Conservation (phyloP, 2,113 vertebrate genomes). For the Oreochromis aureus region DNA sequence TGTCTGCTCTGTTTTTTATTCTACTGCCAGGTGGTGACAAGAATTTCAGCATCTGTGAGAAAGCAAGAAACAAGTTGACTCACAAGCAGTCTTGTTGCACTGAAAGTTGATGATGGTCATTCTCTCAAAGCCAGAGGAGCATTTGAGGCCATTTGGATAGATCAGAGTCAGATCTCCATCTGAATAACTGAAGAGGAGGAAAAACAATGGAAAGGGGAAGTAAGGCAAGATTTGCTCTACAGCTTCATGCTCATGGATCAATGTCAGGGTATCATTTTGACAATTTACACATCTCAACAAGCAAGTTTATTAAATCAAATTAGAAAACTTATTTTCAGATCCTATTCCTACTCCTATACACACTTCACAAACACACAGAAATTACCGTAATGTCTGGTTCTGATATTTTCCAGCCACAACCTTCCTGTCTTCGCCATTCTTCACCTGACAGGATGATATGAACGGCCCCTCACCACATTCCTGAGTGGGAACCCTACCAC, state of each 20-base stretch:
- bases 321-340: background rate
- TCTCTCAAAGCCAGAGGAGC: slow-evolving; percentile 89
- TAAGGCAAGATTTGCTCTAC: background rate
- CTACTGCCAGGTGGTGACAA: background rate
- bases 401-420: slow-evolving; percentile 80
- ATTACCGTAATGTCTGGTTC: slow-evolving; percentile 86
- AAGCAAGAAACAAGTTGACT: slow-evolving; percentile 19
- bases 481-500: slow-evolving; percentile 51
- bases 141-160: slow-evolving; percentile 78
- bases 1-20: background rate
- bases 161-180: slow-evolving; percentile 92
- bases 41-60: background rate
- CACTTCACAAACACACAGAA: background rate
- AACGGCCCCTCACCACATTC: slow-evolving; percentile 54
- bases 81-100: slow-evolving; percentile 85
- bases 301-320: background rate
- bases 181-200: slow-evolving; percentile 77
- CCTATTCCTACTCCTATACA: background rate
- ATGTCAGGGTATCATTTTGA: background rate
- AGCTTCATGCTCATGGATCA: background rate
- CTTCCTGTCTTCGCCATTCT: slow-evolving; percentile 4
- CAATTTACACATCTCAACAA: background rate
- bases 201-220: background rate
- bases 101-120: slow-evolving; percentile 96
- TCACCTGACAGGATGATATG: slow-evolving; percentile 83